Evolutionary conservation across 2,797 vertebrate genomes (phyloP).

Genomic region (Malurus leucopterus): DNA sequence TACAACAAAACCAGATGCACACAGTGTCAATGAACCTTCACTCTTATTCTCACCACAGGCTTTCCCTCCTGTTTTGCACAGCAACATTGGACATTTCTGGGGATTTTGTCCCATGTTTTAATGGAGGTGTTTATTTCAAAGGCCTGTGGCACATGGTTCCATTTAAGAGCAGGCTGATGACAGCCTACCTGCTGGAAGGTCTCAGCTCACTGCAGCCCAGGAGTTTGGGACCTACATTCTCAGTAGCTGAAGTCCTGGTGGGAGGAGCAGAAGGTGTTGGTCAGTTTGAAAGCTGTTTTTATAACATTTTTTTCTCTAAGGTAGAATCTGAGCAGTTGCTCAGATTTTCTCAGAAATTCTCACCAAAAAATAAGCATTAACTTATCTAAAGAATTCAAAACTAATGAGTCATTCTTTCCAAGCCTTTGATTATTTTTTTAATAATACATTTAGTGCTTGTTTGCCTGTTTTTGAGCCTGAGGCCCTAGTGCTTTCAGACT

Average conservation of each 20-base stretch:
- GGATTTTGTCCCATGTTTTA: background rate
- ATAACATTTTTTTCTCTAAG: background rate
- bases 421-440: constrained; percentile 7
- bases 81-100: background rate
- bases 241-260: background rate
- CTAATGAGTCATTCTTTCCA: constrained; percentile 21
- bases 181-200: background rate
- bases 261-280: background rate
- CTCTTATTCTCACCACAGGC: background rate
- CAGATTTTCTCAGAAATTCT: background rate
- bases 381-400: constrained; percentile 3
- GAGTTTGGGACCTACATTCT: background rate
- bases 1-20: background rate
- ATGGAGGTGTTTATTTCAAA: background rate
- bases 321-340: background rate
- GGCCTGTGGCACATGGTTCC: fast-evolving
- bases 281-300: background rate
- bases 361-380: background rate
- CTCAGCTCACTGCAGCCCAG: background rate
- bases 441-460: constrained; percentile 27
- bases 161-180: background rate
- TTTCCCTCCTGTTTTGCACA: background rate
- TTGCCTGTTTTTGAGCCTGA: constrained; percentile 2
- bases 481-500: background rate
- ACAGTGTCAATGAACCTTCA: background rate